Conservation (phyloP, 2,113 vertebrate species). For the Carassius auratus region DNA sequence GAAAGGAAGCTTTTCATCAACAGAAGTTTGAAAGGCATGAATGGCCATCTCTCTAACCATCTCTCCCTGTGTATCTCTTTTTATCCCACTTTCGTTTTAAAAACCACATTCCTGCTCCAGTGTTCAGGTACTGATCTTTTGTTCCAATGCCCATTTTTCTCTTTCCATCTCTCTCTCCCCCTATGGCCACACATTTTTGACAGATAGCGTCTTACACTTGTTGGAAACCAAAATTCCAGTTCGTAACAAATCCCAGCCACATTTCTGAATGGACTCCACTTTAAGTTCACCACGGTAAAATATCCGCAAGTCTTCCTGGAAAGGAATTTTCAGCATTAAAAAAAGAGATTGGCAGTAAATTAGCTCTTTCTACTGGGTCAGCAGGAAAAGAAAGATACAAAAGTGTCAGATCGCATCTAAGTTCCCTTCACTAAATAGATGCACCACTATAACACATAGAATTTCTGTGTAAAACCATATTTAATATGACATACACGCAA, state of each 20-base stretch:
- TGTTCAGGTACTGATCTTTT: conserved; percentile 22
- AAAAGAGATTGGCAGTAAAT: too few relatives aligned
- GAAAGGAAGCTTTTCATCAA: conserved; percentile 55
- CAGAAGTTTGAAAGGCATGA: conserved; percentile 47
- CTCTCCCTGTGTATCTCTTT: conserved; percentile 30
- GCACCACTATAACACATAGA: too few relatives aligned
- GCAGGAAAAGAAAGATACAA: too few relatives aligned
- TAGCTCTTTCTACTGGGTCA: too few relatives aligned
- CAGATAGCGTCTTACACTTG: neutral
- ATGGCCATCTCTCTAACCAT: conserved; percentile 22
- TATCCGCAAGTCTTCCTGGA: neutral
- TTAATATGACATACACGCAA: too few relatives aligned
- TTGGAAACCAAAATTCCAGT: neutral
- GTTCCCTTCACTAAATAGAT: too few relatives aligned
- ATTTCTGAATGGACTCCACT: neutral
- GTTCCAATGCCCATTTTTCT: neutral
- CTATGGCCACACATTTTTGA: neutral
- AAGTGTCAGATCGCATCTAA: too few relatives aligned
- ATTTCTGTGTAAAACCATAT: too few relatives aligned
- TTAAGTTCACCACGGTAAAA: neutral
- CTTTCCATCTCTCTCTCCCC: neutral
- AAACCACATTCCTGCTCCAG: neutral
- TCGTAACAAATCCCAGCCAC: neutral
- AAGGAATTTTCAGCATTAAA: too few relatives aligned
- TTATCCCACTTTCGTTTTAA: conserved; percentile 29